Base-by-base conservation (phyloP, 2,888 invertebrate species). In the Andricus quercusramuli region DNA sequence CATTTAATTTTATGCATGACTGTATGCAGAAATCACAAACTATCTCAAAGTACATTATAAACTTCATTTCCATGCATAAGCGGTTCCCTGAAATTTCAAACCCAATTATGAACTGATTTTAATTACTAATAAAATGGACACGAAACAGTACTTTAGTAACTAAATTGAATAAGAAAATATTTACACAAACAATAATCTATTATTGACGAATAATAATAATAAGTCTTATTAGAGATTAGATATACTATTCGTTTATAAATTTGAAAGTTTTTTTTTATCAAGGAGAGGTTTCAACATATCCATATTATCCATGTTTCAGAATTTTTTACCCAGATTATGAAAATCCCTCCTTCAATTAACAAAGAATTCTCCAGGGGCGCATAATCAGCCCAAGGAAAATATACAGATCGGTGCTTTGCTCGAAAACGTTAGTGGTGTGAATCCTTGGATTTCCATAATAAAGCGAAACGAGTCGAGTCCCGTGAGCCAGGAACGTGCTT, bases 381-480 rank as follows among this genome's bases (percentile, higher is more conserved):
- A 22, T 22, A 59, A 59, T 22, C 9, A 59, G 11, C 11, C n/a
- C n/a, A n/a, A 56, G n/a, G 5, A 56, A 56, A 56, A 56, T 56
- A 56, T 44, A 44, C 15, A 44, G 44, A 15, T n/a, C n/a, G n/a
- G 51, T 56, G 51, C n/a, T 56, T n/a, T 8, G 56, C 11, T 59
- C 9, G 6, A 59, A 11, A 22, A 59, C 22, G n/a, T 22, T 22
- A 11, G 22, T 59, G 56, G 20, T 25, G 68, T 68, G 68, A 68
- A 68, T 51, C 29, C 47, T 20, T 20, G 47, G 70, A 25, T 70
- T 70, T 51, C 47, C 25, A 70, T 70, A 70, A 70, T 70, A 51
- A 70, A 70, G 22, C 47, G 44, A 70, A 51, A 47, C 47, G 70
- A 51, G 29, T 47, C 47, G 47, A 51, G 25, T 47, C 17, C 44